Evolutionary conservation across 2,888 invertebrate species (phyloP).

Genomic region (Cylindroiulus punctatus): DNA sequence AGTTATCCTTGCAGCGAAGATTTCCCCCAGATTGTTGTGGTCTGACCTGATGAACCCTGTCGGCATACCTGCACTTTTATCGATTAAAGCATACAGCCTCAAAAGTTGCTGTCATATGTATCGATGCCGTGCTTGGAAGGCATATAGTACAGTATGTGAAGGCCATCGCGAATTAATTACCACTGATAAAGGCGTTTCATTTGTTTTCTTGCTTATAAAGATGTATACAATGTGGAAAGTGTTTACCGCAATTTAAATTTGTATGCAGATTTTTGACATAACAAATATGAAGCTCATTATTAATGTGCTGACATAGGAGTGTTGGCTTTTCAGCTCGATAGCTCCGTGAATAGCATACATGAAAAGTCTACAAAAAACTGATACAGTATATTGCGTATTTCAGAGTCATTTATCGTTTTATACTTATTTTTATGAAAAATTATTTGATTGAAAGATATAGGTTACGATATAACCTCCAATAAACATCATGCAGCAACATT

Average conservation of each 20-base stretch:
- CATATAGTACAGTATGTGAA: neutral
- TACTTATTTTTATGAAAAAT: neutral
- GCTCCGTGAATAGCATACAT: neutral
- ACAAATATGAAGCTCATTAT: neutral
- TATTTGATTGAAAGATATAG: neutral
- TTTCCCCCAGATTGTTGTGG: neutral
- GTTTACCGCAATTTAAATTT: neutral
- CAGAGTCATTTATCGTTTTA: neutral
- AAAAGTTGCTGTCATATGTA: neutral
- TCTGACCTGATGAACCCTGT: slow-evolving; percentile 14
- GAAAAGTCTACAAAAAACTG: neutral
- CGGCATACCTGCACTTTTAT: slow-evolving; percentile 42
- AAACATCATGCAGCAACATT: too few species aligned
- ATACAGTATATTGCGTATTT: neutral
- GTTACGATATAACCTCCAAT: neutral
- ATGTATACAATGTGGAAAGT: neutral
- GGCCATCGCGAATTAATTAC: slow-evolving; percentile 20
- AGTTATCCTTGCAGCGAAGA: slow-evolving; percentile 20
- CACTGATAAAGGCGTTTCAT: slow-evolving; percentile 13
- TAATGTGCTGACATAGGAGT: neutral
- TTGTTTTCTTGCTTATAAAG: slow-evolving; percentile 10
- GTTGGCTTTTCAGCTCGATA: neutral
- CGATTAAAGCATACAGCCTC: slow-evolving; percentile 43
- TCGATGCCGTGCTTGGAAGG: neutral
- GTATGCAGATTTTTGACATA: neutral